A percentile compares a stretch with the other conserved stretches of the same genome.
Conservation (phyloP, 2,888 invertebrate genomes). For the Pseudococcus viburni region DNA sequence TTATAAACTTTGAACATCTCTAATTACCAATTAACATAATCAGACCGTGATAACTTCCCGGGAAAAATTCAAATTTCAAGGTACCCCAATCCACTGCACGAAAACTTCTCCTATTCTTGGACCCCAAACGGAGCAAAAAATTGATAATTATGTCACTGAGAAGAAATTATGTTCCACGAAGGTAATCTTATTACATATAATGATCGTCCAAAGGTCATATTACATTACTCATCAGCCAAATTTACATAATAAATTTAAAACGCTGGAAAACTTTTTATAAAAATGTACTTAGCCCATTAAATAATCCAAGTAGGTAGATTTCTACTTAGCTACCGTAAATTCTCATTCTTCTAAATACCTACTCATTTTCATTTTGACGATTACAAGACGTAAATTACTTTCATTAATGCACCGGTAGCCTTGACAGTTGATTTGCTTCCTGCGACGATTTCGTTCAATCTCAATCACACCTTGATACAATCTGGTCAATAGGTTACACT, state of each 20-base stretch:
- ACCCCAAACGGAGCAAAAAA: not conserved
- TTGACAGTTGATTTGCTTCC: conserved; percentile 37
- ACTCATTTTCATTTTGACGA: not conserved
- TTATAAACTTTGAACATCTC: not conserved
- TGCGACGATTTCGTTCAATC: not conserved
- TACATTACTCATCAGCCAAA: conserved; percentile 5
- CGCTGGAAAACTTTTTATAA: not conserved
- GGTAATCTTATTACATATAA: not conserved
- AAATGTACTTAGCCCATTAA: not conserved
- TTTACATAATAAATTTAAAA: not conserved
- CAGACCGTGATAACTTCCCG: conserved; percentile 23
- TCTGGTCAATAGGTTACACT: conserved; percentile 10
- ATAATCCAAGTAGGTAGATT: not conserved
- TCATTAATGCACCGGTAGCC: conserved; percentile 22
- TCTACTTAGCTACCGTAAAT: not conserved
- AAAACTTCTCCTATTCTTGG: not conserved
- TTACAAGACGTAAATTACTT: not conserved
- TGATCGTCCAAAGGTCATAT: not conserved
- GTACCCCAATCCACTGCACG: not conserved
- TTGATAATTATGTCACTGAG: not conserved
- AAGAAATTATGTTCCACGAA: conserved; percentile 6
- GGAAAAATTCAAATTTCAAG: conserved; percentile 34
- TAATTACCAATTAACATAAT: not conserved
- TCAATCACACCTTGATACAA: not conserved
- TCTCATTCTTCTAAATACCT: not conserved